phyloP scores from a whole-genome alignment of 2,113 vertebrate genomes.

The Gobius niger region DNA sequence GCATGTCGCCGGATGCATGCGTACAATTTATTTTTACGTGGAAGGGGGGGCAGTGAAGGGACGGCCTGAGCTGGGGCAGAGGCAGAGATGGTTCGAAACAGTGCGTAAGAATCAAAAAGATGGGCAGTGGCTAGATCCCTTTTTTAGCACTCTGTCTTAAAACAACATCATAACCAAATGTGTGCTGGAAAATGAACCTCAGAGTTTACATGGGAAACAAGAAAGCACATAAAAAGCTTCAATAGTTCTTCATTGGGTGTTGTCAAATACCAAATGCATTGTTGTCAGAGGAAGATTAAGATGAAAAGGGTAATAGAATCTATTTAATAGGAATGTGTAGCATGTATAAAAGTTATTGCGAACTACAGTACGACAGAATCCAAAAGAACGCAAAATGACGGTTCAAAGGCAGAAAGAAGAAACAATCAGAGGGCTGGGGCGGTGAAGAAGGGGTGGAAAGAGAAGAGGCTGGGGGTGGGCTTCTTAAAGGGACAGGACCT shows the following conservation, averaged over 20 bases:
- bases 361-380: background rate
- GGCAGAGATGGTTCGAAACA: constrained; percentile 60
- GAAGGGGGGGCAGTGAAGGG: constrained; percentile 1
- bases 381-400: background rate
- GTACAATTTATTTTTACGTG: constrained; percentile 33
- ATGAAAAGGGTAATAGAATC: no score
- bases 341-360: background rate
- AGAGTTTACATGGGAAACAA: no score
- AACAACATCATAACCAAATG: no score
- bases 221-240: no score
- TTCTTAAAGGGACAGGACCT: constrained; percentile 72
- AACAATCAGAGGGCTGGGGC: background rate
- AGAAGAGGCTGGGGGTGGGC: constrained; percentile 17
- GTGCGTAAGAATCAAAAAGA: constrained; percentile 63
- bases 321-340: no score
- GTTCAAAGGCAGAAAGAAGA: constrained; percentile 19
- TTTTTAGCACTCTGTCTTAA: no score
- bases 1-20: constrained; percentile 21
- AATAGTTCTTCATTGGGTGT: no score
- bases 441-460: background rate
- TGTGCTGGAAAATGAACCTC: no score
- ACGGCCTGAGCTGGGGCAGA: constrained; percentile 4
- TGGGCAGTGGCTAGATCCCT: constrained; percentile 1
- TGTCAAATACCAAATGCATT: no score
- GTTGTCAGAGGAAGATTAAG: no score